Evolutionary conservation across 2,113 vertebrate genomes (phyloP).

Genomic region (Corydoras sp.): DNA sequence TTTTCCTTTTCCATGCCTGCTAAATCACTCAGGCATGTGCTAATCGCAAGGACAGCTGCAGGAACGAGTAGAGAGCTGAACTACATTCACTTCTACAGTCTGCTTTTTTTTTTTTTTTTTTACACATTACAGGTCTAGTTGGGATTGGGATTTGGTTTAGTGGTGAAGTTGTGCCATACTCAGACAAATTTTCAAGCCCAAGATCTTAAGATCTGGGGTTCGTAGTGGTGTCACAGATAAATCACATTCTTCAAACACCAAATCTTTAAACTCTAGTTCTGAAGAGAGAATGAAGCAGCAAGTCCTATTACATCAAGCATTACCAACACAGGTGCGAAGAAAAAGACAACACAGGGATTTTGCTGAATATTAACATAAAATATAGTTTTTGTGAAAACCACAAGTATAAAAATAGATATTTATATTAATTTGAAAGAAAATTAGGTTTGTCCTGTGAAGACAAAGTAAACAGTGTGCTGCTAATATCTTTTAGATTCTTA

Average conservation of each 20-base stretch:
- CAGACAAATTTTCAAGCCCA: too few species aligned
- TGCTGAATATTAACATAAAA: too few species aligned
- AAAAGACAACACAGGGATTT: too few species aligned
- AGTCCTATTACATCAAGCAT: slow-evolving; percentile 4
- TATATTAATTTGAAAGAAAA: not conserved
- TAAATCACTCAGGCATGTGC: slow-evolving; percentile 54
- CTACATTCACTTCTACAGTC: not conserved
- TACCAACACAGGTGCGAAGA: not conserved
- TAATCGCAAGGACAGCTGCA: slow-evolving; percentile 59
- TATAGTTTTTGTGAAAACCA: too few species aligned
- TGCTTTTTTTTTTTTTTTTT: not conserved
- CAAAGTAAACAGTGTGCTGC: too few species aligned
- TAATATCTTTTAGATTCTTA: too few species aligned
- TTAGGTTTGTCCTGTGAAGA: too few species aligned
- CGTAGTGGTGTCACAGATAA: too few species aligned
- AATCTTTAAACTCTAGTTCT: not conserved
- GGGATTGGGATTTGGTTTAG: too few species aligned
- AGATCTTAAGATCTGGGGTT: too few species aligned
- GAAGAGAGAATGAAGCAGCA: not conserved
- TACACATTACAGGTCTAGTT: slow-evolving; percentile 2
- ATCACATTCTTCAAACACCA: not conserved
- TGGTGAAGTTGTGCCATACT: too few species aligned
- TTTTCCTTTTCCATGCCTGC: slow-evolving; percentile 54
- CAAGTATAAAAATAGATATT: too few species aligned
- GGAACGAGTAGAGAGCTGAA: not conserved